Conservation (phyloP, 2,113 vertebrate species). For the Chlorodrepanis virens region DNA sequence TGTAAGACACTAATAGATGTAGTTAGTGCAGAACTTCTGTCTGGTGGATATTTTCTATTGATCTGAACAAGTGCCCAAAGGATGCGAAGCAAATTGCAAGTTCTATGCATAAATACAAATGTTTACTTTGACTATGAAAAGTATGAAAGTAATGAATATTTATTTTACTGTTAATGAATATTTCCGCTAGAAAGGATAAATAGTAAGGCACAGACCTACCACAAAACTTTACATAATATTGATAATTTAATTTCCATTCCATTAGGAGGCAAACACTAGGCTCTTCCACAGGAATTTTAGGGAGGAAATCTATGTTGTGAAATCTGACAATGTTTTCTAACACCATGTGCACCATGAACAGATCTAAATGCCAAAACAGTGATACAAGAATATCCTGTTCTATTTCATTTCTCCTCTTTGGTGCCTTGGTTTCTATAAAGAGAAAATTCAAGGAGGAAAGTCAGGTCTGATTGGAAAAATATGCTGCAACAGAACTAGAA, state of each 20-base stretch:
- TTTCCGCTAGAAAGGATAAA: not conserved
- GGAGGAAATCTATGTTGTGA: not conserved
- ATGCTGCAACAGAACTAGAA: not conserved
- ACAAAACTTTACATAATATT: not conserved
- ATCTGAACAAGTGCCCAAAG: not conserved
- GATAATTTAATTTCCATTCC: not conserved
- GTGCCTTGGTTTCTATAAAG: not conserved
- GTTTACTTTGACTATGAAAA: not conserved
- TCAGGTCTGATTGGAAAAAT: not conserved
- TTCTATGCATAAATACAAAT: not conserved
- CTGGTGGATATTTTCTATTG: not conserved
- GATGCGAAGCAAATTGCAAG: not conserved
- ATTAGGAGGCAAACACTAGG: not conserved
- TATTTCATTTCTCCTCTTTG: not conserved
- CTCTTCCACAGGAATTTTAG: not conserved
- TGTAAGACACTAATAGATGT: not conserved
- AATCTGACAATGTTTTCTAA: not conserved
- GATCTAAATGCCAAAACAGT: not conserved
- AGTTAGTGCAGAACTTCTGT: not conserved
- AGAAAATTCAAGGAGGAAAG: not conserved
- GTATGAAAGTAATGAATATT: not conserved
- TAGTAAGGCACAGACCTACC: not conserved
- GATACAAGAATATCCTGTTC: not conserved
- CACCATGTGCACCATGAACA: not conserved
- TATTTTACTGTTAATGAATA: not conserved